phyloP scores from a whole-genome alignment of 2,888 invertebrate genomes.

The Hemaris fuciformis region DNA sequence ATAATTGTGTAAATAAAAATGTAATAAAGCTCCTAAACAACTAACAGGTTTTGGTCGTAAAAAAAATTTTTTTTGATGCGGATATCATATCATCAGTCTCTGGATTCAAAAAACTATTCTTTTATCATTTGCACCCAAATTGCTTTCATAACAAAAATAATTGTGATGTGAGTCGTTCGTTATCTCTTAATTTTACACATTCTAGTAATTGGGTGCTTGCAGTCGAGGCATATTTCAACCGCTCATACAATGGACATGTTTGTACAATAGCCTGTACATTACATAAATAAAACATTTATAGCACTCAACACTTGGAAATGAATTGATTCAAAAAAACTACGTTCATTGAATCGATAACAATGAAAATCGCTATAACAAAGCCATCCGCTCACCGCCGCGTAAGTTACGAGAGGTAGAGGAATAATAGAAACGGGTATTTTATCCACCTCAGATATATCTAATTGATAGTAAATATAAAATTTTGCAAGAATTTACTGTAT shows the following conservation, averaged over 20 bases:
- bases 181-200: background rate
- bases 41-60: no score
- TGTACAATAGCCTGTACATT: slow-evolving; percentile 29
- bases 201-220: background rate
- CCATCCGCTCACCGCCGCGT: slow-evolving; percentile 37
- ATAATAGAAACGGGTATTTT: background rate
- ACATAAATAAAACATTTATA: slow-evolving; percentile 74
- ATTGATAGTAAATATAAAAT: no score
- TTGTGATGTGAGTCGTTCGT: background rate
- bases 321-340: slow-evolving; percentile 69
- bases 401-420: slow-evolving; percentile 29
- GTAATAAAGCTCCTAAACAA: no score
- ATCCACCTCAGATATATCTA: no score
- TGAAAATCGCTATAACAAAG: slow-evolving; percentile 72
- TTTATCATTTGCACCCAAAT: no score
- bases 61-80: no score
- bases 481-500: no score
- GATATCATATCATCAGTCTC: no score
- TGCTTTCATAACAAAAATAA: background rate
- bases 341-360: slow-evolving; percentile 75
- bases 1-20: no score
- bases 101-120: no score
- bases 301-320: slow-evolving; percentile 68
- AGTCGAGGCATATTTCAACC: slow-evolving; percentile 1
- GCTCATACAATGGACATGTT: slow-evolving; percentile 12